Percentiles rank a stretch among this genome's conserved stretches.
phyloP scores from a whole-genome alignment of 2,797 vertebrate genomes.

The Ficedula albicollis region DNA sequence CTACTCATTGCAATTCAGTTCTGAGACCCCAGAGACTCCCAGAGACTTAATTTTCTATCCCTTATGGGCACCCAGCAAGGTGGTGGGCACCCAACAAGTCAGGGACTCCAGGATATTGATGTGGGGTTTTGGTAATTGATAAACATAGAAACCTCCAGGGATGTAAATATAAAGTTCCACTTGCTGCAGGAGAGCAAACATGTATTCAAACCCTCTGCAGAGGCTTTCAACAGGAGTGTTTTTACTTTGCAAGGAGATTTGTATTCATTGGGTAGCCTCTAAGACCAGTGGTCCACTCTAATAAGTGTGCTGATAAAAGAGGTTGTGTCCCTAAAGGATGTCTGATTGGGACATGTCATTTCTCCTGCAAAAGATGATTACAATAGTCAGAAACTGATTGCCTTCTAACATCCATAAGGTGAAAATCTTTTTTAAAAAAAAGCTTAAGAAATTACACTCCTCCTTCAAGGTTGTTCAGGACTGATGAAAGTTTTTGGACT shows the following conservation, averaged over 20 bases:
- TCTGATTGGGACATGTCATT: not conserved
- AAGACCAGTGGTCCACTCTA: not conserved
- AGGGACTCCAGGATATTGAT: not conserved
- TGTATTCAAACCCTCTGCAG: not conserved
- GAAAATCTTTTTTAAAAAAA: not conserved
- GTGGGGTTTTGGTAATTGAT: not conserved
- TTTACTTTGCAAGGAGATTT: not conserved
- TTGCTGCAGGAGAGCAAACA: not conserved
- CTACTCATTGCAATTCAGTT: not conserved
- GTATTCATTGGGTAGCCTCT: not conserved
- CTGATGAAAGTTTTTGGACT: not conserved
- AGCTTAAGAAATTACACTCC: not conserved
- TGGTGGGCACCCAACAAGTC: too few species aligned
- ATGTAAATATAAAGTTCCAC: not conserved
- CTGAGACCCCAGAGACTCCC: not conserved
- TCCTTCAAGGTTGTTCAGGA: not conserved
- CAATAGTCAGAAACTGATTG: not conserved
- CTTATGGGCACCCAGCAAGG: not conserved
- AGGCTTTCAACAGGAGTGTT: not conserved
- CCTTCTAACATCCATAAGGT: not conserved
- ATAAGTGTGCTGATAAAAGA: conserved; percentile 31
- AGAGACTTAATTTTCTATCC: not conserved
- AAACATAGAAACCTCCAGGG: not conserved
- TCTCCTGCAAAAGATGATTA: conserved; percentile 27
- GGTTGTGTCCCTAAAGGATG: not conserved